Evolutionary conservation across 2,888 invertebrate species (phyloP).

Genomic region (Phaonia tiefii): DNA sequence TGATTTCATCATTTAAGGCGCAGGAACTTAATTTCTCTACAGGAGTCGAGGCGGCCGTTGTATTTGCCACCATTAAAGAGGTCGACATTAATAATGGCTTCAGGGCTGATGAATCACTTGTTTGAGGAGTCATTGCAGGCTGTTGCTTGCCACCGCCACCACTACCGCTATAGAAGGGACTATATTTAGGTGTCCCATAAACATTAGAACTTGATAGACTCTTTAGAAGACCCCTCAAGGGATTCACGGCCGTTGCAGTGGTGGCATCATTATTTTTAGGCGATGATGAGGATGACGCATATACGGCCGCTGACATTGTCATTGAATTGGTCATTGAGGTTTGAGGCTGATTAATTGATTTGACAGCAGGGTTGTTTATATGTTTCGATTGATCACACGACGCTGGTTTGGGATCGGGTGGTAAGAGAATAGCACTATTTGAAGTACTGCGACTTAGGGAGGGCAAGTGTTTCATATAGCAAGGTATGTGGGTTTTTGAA

Average conservation of each 20-base stretch:
- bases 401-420: slow-evolving; percentile 62
- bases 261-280: slow-evolving; percentile 47
- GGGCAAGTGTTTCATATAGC: slow-evolving; percentile 78
- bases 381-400: slow-evolving; percentile 38
- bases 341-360: slow-evolving; percentile 28
- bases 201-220: slow-evolving; percentile 80
- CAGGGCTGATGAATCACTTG: slow-evolving; percentile 60
- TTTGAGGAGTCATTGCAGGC: background rate
- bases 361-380: slow-evolving; percentile 39
- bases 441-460: slow-evolving; percentile 79
- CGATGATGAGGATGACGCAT: slow-evolving; percentile 52
- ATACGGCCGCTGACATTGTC: slow-evolving; percentile 49
- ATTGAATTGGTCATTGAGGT: slow-evolving; percentile 46
- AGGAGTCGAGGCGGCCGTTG: slow-evolving; percentile 8
- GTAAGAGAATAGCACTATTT: slow-evolving; percentile 77
- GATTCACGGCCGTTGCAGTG: slow-evolving; percentile 29
- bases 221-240: slow-evolving; percentile 74
- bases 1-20: slow-evolving; percentile 69
- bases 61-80: slow-evolving; percentile 65
- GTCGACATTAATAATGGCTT: slow-evolving; percentile 66
- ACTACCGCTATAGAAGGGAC: slow-evolving; percentile 70
- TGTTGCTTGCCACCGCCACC: slow-evolving; percentile 48
- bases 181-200: slow-evolving; percentile 71
- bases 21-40: slow-evolving; percentile 54
- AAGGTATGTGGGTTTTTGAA: slow-evolving; percentile 79